Base-by-base conservation (phyloP, 92 coral and sea anemone species). In the Umimayanthus chanpuru region DNA sequence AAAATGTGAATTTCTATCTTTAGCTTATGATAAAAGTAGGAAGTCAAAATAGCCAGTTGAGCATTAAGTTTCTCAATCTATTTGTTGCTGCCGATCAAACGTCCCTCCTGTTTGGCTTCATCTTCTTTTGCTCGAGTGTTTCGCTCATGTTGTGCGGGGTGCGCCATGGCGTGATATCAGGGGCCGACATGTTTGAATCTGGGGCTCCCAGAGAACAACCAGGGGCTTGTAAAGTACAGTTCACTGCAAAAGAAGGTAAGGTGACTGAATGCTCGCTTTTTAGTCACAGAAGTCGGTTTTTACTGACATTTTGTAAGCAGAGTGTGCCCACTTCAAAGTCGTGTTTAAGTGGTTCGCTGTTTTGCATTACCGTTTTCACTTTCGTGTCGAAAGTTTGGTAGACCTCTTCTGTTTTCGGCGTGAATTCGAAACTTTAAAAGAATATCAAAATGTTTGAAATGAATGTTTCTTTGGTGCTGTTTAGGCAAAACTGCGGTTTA, bases 131-230 rank as follows among this genome's bases (percentile, higher is more conserved):
- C 20, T 72, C 76, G 0, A 0, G 16, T 23, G 76, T 28, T 29
- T 25, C 36, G 38, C 88, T 82, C 85, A 79, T 43, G 81, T 81
- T 75, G 93, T 89, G 94, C 89, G 93, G 96, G 99, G 99, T 93
- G 98, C 94, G 95, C 97, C 97, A 94, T 89, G 94, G 94, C 92
- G 91, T 94, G 98, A 98, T 91, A 89, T 93, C 97, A 97, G 99
- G 99, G 99, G 96, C 99, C 82, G 92, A 92, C 94, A 91, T 86
- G 91, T 91, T 93, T 93, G 85, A 92, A 94, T 28, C 87, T 71
- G 99, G 99, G 99, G 99, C 85, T 96, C 99, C 99, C 99, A 89
- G 16, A 16, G 68, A 83, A 68, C 78, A 83, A 68, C 74, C 87
- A 83, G 87, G 87, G 87, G 87, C 87, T 70, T 18, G 55, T 67